Evolutionary conservation across 2,888 invertebrate species (phyloP).

Genomic region (Tetragonisca angustula): DNA sequence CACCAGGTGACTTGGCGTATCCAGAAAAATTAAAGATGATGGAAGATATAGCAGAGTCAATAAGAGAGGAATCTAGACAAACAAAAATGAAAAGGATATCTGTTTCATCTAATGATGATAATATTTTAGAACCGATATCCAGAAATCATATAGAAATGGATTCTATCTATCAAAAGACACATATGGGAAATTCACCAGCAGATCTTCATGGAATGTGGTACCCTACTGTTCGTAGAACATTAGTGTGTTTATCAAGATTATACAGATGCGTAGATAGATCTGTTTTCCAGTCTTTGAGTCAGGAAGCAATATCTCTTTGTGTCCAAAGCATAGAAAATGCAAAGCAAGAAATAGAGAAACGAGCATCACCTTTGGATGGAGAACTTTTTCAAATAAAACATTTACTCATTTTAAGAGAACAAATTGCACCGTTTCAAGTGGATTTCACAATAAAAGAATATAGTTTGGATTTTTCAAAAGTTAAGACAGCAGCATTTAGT

Average conservation of each 20-base stretch:
- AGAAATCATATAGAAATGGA: constrained; percentile 78
- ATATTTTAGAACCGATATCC: constrained; percentile 72
- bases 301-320: constrained; percentile 97
- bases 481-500: constrained; percentile 93
- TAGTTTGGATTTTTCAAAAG: constrained; percentile 95
- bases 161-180: constrained; percentile 78
- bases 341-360: constrained; percentile 90
- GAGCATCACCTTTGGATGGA: constrained; percentile 94
- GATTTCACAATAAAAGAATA: constrained; percentile 97
- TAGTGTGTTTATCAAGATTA: constrained; percentile 96
- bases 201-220: constrained; percentile 99
- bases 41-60: constrained; percentile 88
- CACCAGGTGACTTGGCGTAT: constrained; percentile 98
- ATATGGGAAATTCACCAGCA: constrained; percentile 91
- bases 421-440: constrained; percentile 98
- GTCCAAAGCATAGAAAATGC: constrained; percentile 95
- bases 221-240: constrained; percentile 96
- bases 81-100: constrained; percentile 79
- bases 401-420: constrained; percentile 97
- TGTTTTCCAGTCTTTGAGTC: constrained; percentile 98
- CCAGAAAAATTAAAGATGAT: constrained; percentile 99
- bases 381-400: constrained; percentile 99
- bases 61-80: constrained; percentile 80
- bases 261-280: constrained; percentile 96
- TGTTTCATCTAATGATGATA: constrained; percentile 76